Evolutionary conservation across 2,113 vertebrate genomes (phyloP).

Genomic region (Progne subis): DNA sequence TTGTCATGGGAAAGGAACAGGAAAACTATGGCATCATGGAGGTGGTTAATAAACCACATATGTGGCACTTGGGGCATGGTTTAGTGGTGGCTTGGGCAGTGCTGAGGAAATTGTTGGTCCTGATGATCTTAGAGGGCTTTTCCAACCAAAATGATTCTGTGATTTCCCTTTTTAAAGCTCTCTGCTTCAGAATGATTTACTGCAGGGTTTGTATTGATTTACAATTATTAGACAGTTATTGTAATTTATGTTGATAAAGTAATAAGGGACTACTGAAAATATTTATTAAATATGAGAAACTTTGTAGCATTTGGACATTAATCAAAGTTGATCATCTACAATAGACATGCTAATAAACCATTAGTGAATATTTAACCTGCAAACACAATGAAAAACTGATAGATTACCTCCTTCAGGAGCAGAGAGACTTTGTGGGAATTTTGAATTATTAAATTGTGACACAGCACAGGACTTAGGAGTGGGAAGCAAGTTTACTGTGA

Average conservation of each 20-base stretch:
- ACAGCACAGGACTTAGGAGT: neutral
- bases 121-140: neutral
- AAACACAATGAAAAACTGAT: neutral
- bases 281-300: constrained; percentile 44
- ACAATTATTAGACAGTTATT: constrained; percentile 50
- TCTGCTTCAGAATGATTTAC: constrained; percentile 48
- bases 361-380: constrained; percentile 51
- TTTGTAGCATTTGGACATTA: neutral
- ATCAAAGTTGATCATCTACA: constrained; percentile 25
- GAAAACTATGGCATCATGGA: neutral
- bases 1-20: neutral
- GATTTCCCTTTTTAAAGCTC: constrained; percentile 18
- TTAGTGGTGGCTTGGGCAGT: neutral
- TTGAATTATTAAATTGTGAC: neutral
- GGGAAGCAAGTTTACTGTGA: neutral
- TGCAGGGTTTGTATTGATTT: constrained; percentile 56
- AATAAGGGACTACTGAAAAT: constrained; percentile 35
- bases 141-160: neutral
- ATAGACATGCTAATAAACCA: constrained; percentile 19
- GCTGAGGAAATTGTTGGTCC: neutral
- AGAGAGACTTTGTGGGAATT: neutral
- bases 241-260: constrained; percentile 65
- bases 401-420: neutral
- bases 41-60: neutral
- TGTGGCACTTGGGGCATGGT: neutral